Percentiles rank a stretch among this genome's conserved stretches.
These are phyloP conservation scores for Tetragonula carbonaria DNA, from an alignment of 2,888 invertebrate species.

Conservation along the genomic window DNA sequence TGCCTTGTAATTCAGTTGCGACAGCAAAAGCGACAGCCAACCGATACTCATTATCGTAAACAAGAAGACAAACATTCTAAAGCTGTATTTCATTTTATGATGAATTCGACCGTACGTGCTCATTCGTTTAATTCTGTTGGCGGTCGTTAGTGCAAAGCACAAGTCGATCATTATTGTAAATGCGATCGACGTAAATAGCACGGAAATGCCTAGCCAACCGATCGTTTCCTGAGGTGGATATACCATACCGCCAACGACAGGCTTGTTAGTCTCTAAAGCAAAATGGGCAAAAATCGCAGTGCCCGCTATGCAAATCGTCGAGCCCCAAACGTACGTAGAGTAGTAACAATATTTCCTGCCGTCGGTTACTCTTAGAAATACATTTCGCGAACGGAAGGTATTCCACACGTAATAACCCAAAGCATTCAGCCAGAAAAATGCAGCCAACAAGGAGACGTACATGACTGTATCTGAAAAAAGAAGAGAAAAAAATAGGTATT, in stretches of 20 bases:
- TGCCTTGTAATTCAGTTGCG: conserved; percentile 90
- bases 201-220: conserved; percentile 92
- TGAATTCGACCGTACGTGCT: conserved; percentile 94
- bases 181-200: conserved; percentile 93
- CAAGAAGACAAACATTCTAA: conserved; percentile 91
- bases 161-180: conserved; percentile 91
- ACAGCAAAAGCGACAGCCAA: conserved; percentile 91
- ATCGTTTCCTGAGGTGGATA: conserved; percentile 90
- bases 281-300: conserved; percentile 93
- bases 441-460: conserved; percentile 90
- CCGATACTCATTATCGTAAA: conserved; percentile 90
- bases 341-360: conserved; percentile 95
- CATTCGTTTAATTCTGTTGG: conserved; percentile 91
- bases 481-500: conserved; percentile 40
- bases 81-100: conserved; percentile 94
- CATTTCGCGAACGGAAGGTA: conserved; percentile 93
- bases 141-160: conserved; percentile 92
- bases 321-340: conserved; percentile 92
- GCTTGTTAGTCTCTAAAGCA: conserved; percentile 89
- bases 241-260: conserved; percentile 78
- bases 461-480: conserved; percentile 89
- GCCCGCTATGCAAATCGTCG: conserved; percentile 89
- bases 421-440: conserved; percentile 94
- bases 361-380: conserved; percentile 93
- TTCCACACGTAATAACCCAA: conserved; percentile 95